These are phyloP conservation scores for Ridgeia piscesae DNA, from an alignment of 1,140 invertebrate species.

Conservation along the genomic window DNA sequence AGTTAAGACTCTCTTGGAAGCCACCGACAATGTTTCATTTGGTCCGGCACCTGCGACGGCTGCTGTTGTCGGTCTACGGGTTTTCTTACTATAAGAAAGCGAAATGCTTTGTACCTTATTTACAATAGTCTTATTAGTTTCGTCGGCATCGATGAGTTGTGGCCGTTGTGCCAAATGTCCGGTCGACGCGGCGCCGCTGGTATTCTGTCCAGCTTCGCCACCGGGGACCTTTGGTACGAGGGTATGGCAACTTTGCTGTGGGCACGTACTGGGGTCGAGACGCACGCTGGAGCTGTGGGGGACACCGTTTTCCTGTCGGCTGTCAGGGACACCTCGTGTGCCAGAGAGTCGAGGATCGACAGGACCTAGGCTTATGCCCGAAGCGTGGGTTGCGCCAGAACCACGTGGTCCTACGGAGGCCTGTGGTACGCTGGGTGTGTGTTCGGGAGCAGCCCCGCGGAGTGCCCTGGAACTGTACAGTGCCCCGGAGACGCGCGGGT, in stretches of 20 bases:
- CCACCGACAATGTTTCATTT: not conserved
- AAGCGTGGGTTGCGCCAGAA: not conserved
- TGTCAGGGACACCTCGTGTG: too few species aligned
- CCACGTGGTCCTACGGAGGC: not conserved
- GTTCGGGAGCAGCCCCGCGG: not conserved
- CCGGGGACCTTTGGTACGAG: too few species aligned
- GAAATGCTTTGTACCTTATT: not conserved
- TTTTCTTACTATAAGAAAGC: not conserved
- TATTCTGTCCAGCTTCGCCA: too few species aligned
- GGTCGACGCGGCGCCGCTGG: too few species aligned
- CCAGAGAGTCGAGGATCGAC: not conserved
- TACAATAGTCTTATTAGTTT: not conserved
- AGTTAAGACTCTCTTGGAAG: not conserved
- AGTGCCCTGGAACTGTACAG: not conserved
- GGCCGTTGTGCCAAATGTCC: too few species aligned
- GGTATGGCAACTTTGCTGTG: too few species aligned
- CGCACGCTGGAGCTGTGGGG: too few species aligned
- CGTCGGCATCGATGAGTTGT: too few species aligned
- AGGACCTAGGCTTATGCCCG: too few species aligned
- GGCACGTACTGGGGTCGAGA: too few species aligned
- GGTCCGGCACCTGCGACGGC: not conserved
- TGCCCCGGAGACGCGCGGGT: not conserved
- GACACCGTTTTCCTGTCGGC: too few species aligned
- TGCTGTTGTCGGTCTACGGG: not conserved
- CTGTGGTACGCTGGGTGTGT: not conserved